These are phyloP conservation scores for Pristionchus maxplancki DNA, from an alignment of 2,888 invertebrate species.

Conservation along the genomic window DNA sequence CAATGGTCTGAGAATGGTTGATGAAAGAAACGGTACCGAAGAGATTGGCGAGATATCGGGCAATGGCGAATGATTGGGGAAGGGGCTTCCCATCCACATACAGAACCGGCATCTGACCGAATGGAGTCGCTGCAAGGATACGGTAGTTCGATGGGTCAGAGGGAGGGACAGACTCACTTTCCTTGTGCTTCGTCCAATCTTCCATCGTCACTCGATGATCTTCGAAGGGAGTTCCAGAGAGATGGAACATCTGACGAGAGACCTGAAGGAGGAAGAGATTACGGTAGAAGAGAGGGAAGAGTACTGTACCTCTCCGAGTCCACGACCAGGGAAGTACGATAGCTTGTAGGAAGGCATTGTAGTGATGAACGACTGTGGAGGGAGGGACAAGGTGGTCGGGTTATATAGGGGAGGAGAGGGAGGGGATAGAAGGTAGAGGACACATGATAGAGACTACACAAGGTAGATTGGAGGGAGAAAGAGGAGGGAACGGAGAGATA, in stretches of 20 bases:
- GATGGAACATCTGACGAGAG: conserved; percentile 46
- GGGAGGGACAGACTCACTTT: background rate
- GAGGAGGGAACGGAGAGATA: background rate
- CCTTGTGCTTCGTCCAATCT: conserved; percentile 39
- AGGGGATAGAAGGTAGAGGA: background rate
- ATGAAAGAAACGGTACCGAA: conserved; percentile 48
- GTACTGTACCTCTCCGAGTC: conserved; percentile 42
- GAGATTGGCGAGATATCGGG: conserved; percentile 54
- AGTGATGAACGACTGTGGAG: background rate
- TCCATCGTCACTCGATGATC: conserved; percentile 35
- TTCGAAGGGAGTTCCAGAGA: conserved; percentile 52
- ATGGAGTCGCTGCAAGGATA: conserved; percentile 41
- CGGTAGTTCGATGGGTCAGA: background rate
- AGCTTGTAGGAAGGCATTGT: conserved; percentile 49
- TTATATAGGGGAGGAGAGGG: conserved; percentile 22
- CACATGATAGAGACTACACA: background rate
- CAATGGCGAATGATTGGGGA: conserved; percentile 55
- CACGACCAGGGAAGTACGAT: conserved; percentile 46
- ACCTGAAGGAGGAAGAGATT: background rate
- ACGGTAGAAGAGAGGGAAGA: background rate
- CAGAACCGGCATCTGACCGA: conserved; percentile 52
- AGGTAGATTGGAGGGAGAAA: background rate
- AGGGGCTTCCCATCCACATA: conserved; percentile 38
- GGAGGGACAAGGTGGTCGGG: background rate
- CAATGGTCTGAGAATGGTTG: background rate